These are phyloP conservation scores for Blastobasis lacticolella DNA, from an alignment of 2,888 invertebrate genomes.

Conservation along the genomic window DNA sequence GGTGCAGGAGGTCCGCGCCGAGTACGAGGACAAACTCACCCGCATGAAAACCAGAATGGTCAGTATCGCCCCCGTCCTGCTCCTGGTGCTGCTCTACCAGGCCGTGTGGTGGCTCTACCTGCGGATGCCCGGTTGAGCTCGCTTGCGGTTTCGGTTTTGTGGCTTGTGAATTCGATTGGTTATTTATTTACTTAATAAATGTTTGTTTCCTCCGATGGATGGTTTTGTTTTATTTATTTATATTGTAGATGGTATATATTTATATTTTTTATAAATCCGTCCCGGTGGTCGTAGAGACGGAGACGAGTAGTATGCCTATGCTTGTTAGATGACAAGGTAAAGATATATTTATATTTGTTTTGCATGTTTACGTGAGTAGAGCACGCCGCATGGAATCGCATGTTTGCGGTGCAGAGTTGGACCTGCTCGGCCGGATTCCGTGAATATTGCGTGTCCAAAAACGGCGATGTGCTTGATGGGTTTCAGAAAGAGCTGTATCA, in stretches of 20 bases:
- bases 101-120: conserved; percentile 68
- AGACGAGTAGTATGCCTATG: neutral
- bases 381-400: neutral
- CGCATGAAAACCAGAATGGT: conserved; percentile 89
- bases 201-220: conserved; percentile 41
- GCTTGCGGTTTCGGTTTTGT: conserved; percentile 18
- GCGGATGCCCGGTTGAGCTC: conserved; percentile 46
- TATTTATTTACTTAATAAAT: conserved; percentile 34
- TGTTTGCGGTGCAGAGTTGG: neutral
- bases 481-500: conserved; percentile 76
- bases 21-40: conserved; percentile 83
- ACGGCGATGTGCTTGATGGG: neutral
- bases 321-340: conserved; percentile 41
- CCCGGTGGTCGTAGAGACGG: conserved; percentile 10
- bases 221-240: conserved; percentile 57
- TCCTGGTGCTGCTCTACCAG: conserved; percentile 64
- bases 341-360: conserved; percentile 7
- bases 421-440: too few relatives aligned
- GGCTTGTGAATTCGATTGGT: conserved; percentile 38
- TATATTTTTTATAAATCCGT: conserved; percentile 18
- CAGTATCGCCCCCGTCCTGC: conserved; percentile 68
- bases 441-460: too few relatives aligned
- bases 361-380: conserved; percentile 17
- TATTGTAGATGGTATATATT: conserved; percentile 7
- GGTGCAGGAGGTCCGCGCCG: conserved; percentile 73